Percentiles rank a stretch among this genome's conserved stretches.
Conservation (phyloP, 2,797 vertebrate genomes). For the Myiotriccus ornatus region DNA sequence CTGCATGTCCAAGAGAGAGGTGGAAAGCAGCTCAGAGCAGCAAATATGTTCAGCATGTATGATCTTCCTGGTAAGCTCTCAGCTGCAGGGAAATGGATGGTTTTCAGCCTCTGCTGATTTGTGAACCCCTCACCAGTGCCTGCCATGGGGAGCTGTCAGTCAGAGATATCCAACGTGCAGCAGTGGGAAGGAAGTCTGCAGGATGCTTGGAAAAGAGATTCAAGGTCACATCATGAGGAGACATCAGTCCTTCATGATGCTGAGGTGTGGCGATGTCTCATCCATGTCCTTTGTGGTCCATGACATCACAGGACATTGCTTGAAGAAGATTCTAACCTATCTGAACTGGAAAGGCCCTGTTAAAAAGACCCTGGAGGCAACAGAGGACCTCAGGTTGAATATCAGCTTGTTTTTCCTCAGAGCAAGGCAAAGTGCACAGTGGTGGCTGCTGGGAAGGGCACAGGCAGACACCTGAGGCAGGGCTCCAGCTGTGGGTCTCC, state of each 20-base stretch:
- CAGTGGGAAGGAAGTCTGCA: neutral
- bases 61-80: neutral
- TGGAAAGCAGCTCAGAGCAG: neutral
- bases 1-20: neutral
- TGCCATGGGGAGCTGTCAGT: neutral
- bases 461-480: neutral
- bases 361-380: neutral
- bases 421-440: neutral
- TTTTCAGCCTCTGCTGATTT: neutral
- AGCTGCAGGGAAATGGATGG: neutral
- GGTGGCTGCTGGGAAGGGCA: neutral
- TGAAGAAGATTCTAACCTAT: neutral
- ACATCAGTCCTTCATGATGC: neutral
- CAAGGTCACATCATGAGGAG: accelerated
- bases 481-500: neutral
- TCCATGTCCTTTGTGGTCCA: neutral
- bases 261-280: neutral
- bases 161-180: neutral
- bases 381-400: neutral
- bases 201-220: neutral
- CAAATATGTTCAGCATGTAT: neutral
- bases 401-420: neutral
- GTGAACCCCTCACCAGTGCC: neutral
- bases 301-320: neutral
- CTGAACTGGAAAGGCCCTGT: neutral